Percentiles rank a stretch among this genome's conserved stretches.
Evolutionary conservation across 2,797 vertebrate species (phyloP).

Genomic region (Pseudopleuronectes americanus): DNA sequence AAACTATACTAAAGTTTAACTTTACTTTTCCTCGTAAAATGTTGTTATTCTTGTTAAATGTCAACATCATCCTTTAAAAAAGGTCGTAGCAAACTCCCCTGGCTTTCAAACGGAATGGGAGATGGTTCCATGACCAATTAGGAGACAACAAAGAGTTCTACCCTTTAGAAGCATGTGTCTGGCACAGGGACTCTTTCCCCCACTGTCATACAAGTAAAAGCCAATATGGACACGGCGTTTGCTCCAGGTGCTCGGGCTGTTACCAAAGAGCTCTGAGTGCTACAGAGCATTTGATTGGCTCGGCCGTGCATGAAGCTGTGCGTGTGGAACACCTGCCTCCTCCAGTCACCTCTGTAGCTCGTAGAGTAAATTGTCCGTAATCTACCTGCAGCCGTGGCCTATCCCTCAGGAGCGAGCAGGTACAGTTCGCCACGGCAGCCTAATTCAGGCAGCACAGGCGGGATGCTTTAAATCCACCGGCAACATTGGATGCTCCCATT

Average conservation of each 20-base stretch:
- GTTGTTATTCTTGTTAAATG: no score
- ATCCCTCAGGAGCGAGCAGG: conserved; percentile 58
- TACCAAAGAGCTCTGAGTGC: not conserved
- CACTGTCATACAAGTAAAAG: conserved; percentile 17
- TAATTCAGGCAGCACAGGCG: conserved; percentile 66
- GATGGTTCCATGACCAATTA: not conserved
- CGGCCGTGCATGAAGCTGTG: conserved; percentile 29
- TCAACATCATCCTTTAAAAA: no score
- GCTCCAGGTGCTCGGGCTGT: not conserved
- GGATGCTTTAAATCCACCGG: conserved; percentile 71
- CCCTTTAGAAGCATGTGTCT: not conserved
- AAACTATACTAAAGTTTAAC: no score
- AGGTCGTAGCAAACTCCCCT: no score
- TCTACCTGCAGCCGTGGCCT: conserved; percentile 60
- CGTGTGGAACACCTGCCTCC: conserved; percentile 29
- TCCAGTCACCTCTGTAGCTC: conserved; percentile 17
- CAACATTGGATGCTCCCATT: conserved; percentile 59
- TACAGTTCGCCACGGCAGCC: conserved; percentile 61
- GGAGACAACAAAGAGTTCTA: not conserved
- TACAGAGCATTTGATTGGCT: conserved; percentile 50
- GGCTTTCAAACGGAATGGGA: no score
- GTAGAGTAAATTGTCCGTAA: conserved; percentile 69
- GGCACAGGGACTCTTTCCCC: not conserved
- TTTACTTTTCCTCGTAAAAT: no score
- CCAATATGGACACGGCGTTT: not conserved